A percentile compares a stretch with the other conserved stretches of the same genome.
Evolutionary conservation across 2,797 vertebrate species (phyloP).

Genomic region (Erithacus rubecula): DNA sequence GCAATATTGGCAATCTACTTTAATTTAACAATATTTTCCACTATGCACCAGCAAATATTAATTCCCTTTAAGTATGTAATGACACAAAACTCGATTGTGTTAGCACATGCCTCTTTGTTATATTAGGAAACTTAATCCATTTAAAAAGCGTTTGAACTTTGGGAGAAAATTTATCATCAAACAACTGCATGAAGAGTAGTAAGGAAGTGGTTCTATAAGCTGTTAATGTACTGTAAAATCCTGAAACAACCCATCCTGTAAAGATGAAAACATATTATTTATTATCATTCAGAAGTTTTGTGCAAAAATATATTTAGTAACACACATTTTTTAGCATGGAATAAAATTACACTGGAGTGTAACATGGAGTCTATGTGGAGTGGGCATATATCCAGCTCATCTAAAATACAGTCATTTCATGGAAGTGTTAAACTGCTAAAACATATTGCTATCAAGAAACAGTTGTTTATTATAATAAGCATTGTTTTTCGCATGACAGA

Average conservation of each 20-base stretch:
- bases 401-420: neutral
- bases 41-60: neutral
- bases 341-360: neutral
- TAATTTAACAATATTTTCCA: conserved; percentile 3
- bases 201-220: neutral
- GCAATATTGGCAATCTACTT: neutral
- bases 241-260: neutral
- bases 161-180: neutral
- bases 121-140: neutral
- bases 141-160: neutral
- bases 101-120: neutral
- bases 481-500: neutral
- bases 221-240: neutral
- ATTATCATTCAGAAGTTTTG: neutral
- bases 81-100: neutral
- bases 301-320: neutral
- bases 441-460: neutral
- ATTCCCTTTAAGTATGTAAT: neutral
- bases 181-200: neutral
- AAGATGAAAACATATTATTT: neutral
- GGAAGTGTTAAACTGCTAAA: neutral
- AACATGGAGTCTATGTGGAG: neutral
- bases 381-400: neutral
- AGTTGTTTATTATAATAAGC: neutral
- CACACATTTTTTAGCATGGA: neutral